phyloP scores from a whole-genome alignment of 2,797 vertebrate species.

The Oreonectes daqikongensis region DNA sequence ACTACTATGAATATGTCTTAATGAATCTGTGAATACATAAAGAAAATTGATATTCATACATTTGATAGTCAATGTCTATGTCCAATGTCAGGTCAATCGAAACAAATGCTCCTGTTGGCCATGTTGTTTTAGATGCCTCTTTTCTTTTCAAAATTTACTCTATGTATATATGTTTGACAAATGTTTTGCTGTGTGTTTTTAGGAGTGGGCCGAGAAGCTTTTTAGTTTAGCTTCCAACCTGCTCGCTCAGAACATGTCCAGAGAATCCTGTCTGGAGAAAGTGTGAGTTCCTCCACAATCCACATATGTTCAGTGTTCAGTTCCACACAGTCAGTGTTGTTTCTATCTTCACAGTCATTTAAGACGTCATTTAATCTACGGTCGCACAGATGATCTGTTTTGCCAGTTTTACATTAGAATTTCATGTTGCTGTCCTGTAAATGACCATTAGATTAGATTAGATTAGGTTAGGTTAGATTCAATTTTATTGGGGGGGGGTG shows the following conservation, averaged over 20 bases:
- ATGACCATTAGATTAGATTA: too few species aligned
- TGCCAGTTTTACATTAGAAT: too few species aligned
- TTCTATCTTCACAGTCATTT: neutral
- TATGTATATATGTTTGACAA: neutral
- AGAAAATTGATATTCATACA: too few species aligned
- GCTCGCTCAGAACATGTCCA: slow-evolving; percentile 95
- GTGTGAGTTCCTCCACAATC: slow-evolving; percentile 78
- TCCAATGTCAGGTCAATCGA: too few species aligned
- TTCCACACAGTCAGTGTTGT: neutral
- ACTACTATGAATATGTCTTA: too few species aligned
- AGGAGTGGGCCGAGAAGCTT: slow-evolving; percentile 97
- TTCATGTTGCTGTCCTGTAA: too few species aligned
- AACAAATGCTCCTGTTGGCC: neutral
- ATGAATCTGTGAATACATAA: too few species aligned
- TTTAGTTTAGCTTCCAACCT: slow-evolving; percentile 95
- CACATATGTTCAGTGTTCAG: neutral
- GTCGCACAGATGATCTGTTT: too few species aligned
- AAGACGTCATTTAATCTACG: neutral
- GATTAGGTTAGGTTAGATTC: too few species aligned
- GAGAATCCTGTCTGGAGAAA: slow-evolving; percentile 94
- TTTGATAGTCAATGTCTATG: too few species aligned
- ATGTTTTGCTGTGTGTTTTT: slow-evolving; percentile 62
- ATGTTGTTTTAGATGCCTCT: too few species aligned
- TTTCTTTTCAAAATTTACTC: neutral
- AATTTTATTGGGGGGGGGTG: too few species aligned